Base-by-base conservation (phyloP, 2,797 vertebrate genomes). In the Eupleurogrammus muticus region DNA sequence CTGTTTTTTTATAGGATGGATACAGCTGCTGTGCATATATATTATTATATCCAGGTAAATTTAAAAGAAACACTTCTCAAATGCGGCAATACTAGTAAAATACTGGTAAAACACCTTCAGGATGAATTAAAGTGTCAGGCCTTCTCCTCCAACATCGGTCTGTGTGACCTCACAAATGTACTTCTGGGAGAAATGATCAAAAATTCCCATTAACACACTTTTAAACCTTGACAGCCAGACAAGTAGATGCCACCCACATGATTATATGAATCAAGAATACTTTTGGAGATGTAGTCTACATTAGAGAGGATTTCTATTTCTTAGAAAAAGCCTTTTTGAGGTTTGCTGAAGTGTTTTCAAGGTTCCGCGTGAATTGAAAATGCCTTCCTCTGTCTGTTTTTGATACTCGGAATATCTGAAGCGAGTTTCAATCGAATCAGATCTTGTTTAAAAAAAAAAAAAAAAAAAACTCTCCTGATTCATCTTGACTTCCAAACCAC, bases 401-500 rank as follows among this genome's bases (percentile, higher is more conserved):
- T 17, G 35, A 24, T 48, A 35, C 56, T 66, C 23, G 70, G 68
- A 48, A 70, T 48, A 75, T 61, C 42, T n/a, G 42, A 66, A 38
- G 44, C 42, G 32, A 42, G n/a, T 53, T 75, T 47, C 38, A 70
- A 50, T 78, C 63, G 47, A 32, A 72, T 55, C 17, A n/a, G 4
- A 71, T 50, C 50, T 56, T 6, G 64, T 80, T 78, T 55, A 42
- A 67, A n/a, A n/a, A n/a, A n/a, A n/a, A n/a, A n/a, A n/a, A n/a
- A n/a, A n/a, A n/a, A n/a, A n/a, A n/a, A n/a, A 78, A 56, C 66
- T 17, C 8, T 38, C 67, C 55, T 55, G 32, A 82, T 72, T 76
- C n/a, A 49, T 69, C 52, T 54, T 63, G 3, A 67, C 77, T 68
- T 62, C 24, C 10, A 70, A 72, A 70, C 52, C 32, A 66, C 52